Conservation (phyloP, 2,113 vertebrate genomes). For the Xiphophorus hellerii region DNA sequence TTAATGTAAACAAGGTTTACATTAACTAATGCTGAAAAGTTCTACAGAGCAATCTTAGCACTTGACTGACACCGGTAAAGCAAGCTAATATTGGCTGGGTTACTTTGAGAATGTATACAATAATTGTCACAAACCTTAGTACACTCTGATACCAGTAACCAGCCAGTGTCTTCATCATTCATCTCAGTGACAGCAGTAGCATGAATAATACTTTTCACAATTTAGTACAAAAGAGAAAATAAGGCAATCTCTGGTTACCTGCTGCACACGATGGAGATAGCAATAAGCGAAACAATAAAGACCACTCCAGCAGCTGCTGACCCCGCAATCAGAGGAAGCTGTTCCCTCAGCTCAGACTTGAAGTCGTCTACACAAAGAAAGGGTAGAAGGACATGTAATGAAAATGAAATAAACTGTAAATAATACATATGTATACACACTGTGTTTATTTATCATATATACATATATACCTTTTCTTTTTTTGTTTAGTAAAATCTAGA, state of each 20-base stretch:
- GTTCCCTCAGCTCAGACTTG: conserved; percentile 96
- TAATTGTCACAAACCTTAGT: neutral
- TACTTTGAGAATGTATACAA: neutral
- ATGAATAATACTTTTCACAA: neutral
- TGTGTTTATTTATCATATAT: conserved; percentile 7
- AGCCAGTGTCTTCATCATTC: neutral
- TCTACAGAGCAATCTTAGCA: no score
- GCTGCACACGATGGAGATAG: conserved; percentile 98
- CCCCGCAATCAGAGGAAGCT: conserved; percentile 95
- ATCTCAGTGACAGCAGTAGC: neutral
- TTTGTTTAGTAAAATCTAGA: neutral
- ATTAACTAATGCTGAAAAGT: no score
- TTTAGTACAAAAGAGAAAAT: neutral
- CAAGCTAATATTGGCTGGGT: no score
- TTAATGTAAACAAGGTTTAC: no score
- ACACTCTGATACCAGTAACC: neutral
- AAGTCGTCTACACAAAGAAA: conserved; percentile 87
- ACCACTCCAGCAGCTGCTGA: conserved; percentile 95
- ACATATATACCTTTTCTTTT: no score
- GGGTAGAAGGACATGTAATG: conserved; percentile 4
- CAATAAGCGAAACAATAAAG: conserved; percentile 95
- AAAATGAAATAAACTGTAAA: conserved; percentile 4
- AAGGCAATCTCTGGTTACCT: conserved; percentile 82
- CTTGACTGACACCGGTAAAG: no score
- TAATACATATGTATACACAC: neutral